Evolutionary conservation across 2,113 vertebrate species (phyloP).

Genomic region (Loxodonta africana): DNA sequence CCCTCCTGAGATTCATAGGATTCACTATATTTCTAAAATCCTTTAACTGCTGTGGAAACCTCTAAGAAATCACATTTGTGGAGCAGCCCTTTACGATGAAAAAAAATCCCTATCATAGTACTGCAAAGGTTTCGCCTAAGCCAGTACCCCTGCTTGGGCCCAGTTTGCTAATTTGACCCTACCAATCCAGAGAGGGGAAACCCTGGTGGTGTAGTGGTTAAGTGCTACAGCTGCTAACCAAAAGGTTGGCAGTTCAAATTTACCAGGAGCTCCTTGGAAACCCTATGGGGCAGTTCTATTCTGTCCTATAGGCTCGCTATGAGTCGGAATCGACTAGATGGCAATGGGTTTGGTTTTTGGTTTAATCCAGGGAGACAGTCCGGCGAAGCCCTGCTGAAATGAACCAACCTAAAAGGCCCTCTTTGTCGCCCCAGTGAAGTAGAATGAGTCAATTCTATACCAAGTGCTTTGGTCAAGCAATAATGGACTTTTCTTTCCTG

Average conservation of each 20-base stretch:
- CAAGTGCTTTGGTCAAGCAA: constrained; percentile 88
- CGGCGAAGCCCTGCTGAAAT: constrained; percentile 80
- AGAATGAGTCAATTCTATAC: constrained; percentile 90
- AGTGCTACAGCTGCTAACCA: no score
- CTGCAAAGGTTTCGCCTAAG: neutral
- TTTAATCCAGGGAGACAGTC: constrained; percentile 61
- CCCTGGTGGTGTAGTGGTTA: no score
- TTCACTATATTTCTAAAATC: neutral
- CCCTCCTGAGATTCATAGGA: neutral
- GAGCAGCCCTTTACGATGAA: neutral
- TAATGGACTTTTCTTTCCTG: constrained; percentile 91
- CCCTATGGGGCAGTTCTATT: no score
- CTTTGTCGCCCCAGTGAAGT: constrained; percentile 89
- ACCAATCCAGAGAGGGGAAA: constrained; percentile 41
- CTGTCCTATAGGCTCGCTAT: no score
- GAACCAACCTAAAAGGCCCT: constrained; percentile 88
- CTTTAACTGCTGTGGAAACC: neutral
- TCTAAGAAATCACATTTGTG: neutral
- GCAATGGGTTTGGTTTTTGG: no score
- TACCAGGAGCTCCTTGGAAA: no score
- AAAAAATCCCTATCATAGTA: neutral
- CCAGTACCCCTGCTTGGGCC: neutral
- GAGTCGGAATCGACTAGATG: no score
- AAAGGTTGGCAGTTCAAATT: no score
- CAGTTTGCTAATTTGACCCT: neutral